Conservation (phyloP, 2,888 invertebrate species). For the Polyommatus iphigenia region DNA sequence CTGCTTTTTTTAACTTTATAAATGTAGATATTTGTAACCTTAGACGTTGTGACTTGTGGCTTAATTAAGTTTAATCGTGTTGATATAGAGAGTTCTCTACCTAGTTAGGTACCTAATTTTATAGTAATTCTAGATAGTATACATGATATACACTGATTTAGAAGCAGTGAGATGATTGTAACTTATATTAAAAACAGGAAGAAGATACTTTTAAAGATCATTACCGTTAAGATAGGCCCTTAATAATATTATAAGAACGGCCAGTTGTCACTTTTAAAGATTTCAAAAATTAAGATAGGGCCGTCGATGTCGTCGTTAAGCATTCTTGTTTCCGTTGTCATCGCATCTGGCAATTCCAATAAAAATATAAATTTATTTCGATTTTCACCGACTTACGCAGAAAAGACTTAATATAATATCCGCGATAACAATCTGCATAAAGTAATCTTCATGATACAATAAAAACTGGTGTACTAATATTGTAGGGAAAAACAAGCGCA, state of each 20-base stretch:
- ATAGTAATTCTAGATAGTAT: neutral
- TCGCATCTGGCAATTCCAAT: constrained; percentile 36
- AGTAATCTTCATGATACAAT: constrained; percentile 28
- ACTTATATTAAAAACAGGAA: neutral
- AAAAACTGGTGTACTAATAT: constrained; percentile 16
- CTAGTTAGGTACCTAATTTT: neutral
- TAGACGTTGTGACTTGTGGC: constrained; percentile 21
- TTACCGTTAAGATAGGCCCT: too few species aligned
- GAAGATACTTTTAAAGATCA: neutral
- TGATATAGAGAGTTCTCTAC: neutral
- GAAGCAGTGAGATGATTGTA: neutral
- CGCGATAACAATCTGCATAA: constrained; percentile 26
- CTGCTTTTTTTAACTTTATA: constrained; percentile 1
- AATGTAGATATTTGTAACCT: constrained; percentile 13
- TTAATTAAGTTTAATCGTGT: neutral
- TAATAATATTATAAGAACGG: neutral
- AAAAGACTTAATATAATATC: constrained; percentile 36
- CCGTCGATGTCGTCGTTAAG: neutral
- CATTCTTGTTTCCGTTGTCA: constrained; percentile 19
- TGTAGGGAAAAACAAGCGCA: constrained; percentile 16
- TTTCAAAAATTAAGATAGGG: neutral
- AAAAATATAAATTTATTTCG: constrained; percentile 44
- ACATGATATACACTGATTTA: neutral
- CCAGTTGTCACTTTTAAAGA: neutral
- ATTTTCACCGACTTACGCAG: constrained; percentile 39